Base-by-base conservation (phyloP, 2,888 invertebrate genomes). In the Agonopterix alstromeriana region DNA sequence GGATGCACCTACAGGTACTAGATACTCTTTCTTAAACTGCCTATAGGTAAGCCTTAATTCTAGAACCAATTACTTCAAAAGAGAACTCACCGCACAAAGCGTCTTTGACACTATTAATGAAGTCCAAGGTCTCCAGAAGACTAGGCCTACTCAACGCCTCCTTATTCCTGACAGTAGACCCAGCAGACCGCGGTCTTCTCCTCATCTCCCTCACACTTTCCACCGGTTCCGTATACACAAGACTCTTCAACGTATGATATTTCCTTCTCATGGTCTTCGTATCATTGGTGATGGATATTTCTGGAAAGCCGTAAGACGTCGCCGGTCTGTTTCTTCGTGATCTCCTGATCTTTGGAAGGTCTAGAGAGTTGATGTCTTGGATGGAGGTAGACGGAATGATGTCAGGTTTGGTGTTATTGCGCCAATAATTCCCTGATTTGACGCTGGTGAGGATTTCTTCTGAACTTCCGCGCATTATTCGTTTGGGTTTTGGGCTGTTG, bases 121-220 rank as follows among this genome's bases (percentile, higher is more conserved):
- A 87, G 46, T 88, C 88, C 63, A 88, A 53, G 0, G 88, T 87
- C 72, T 88, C 89, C 60, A 88, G 52, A 11, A 89, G 67, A 48
- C 73, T 85, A 0, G 89, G 89, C 67, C 86, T 81, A 55, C 75
- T 82, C 54, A 85, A 52, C 1, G 74, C 65, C 42, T 84, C 82
- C 50, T 78, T 83, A 48, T 76, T 74, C 62, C 80, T 81, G 36
- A 88, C 57, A 43, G 88, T 85, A 48, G 85, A 85, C 35, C 89
- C 86, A 11, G 87, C 87, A 52, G 89, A 88, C 55, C 85, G 58
- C 0, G 86, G 86, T 53, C 85, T 68, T 45, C 79, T 65, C 49
- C 81, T 69, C 66, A 87, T 54, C 58, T 84, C 84, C 47, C 72
- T 73, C 0, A 87, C 73, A 47, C 68, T 83, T 40, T 88, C 88